Conservation (phyloP, 1,140 invertebrate species). For the Hylaeus anthracinus region DNA sequence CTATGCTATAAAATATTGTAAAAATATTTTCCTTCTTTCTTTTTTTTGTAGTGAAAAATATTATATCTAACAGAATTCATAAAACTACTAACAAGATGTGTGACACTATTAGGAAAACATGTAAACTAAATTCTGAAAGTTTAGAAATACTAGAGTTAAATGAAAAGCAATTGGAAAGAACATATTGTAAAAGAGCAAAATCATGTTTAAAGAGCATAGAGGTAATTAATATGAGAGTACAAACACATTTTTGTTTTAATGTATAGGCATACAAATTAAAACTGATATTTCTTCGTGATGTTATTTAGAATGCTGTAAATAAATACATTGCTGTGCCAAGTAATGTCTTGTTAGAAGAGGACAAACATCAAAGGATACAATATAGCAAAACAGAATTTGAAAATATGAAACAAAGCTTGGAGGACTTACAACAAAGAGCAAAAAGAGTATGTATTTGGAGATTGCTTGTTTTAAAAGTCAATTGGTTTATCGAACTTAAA, state of each 20-base stretch:
- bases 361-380: conserved; percentile 67
- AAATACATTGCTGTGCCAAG: conserved; percentile 68
- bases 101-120: conserved; percentile 58
- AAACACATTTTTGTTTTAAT: not conserved
- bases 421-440: conserved; percentile 64
- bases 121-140: conserved; percentile 51
- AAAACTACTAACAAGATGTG: conserved; percentile 59
- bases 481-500: not conserved
- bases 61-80: conserved; percentile 63
- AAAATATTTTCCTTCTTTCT: conserved; percentile 12
- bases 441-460: conserved; percentile 60
- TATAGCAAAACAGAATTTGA: conserved; percentile 66
- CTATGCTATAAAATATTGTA: not conserved
- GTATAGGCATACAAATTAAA: not conserved
- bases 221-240: conserved; percentile 56
- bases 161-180: conserved; percentile 58
- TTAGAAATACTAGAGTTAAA: conserved; percentile 48
- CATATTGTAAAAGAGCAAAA: conserved; percentile 52
- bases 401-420: conserved; percentile 53
- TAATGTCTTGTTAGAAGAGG: conserved; percentile 70
- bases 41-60: conserved; percentile 65
- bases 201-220: conserved; percentile 64
- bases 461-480: not conserved
- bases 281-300: conserved; percentile 18
- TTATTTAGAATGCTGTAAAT: conserved; percentile 62